phyloP scores from a whole-genome alignment of 2,888 invertebrate genomes.

The Drosophila dives region DNA sequence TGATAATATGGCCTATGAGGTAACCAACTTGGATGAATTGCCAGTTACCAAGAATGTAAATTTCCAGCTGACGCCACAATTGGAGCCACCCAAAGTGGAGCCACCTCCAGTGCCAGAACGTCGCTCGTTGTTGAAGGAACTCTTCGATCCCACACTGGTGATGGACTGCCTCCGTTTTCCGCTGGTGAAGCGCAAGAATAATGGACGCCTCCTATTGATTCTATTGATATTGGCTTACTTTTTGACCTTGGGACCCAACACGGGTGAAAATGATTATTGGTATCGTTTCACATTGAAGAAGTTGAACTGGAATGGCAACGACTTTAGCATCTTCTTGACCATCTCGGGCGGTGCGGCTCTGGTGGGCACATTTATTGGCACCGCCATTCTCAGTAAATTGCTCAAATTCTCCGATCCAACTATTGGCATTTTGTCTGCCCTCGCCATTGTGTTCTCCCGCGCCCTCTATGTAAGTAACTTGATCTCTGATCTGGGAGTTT shows the following conservation, averaged over 20 bases:
- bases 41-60: conserved; percentile 76
- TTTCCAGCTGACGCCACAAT: conserved; percentile 70
- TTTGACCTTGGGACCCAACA: conserved; percentile 80
- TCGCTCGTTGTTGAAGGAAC: conserved; percentile 74
- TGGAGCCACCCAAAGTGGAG: conserved; percentile 58
- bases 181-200: conserved; percentile 78
- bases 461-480: conserved; percentile 80
- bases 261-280: conserved; percentile 83
- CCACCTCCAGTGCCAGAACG: conserved; percentile 39
- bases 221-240: conserved; percentile 81
- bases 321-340: conserved; percentile 82
- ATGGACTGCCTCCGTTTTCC: conserved; percentile 82
- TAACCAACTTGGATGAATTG: conserved; percentile 65
- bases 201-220: conserved; percentile 78
- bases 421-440: conserved; percentile 82
- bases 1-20: conserved; percentile 79
- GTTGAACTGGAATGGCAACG: conserved; percentile 84
- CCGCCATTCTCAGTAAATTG: conserved; percentile 83
- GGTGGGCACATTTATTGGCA: conserved; percentile 84
- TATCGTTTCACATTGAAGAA: conserved; percentile 82
- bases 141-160: conserved; percentile 84
- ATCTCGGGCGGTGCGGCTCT: conserved; percentile 80
- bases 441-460: conserved; percentile 81
- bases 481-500: rapidly evolving
- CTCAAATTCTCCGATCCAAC: conserved; percentile 82